Percentiles rank a stretch among this genome's conserved stretches.
phyloP scores from a whole-genome alignment of 2,888 invertebrate genomes.

The Argynnis bischoffii region DNA sequence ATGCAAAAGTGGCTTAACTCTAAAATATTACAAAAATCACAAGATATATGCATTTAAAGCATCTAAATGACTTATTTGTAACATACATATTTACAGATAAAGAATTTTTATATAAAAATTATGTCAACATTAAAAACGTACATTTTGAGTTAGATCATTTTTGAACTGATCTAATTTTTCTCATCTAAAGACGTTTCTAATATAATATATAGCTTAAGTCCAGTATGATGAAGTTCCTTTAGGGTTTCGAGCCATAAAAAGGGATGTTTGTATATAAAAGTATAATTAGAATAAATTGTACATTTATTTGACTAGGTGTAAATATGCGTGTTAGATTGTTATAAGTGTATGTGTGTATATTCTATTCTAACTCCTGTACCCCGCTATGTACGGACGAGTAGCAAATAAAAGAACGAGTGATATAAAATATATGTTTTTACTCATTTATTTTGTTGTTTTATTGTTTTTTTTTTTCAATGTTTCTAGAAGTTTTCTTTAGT shows the following conservation, averaged over 20 bases:
- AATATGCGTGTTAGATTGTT: constrained; percentile 48
- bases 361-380: constrained; percentile 59
- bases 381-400: constrained; percentile 52
- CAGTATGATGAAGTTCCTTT: constrained; percentile 51
- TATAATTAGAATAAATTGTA: constrained; percentile 47
- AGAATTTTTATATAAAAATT: too few relatives aligned
- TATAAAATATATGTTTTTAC: constrained; percentile 81
- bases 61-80: too few relatives aligned
- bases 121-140: not conserved
- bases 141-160: not conserved
- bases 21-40: too few relatives aligned
- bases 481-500: too few relatives aligned
- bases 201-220: not conserved
- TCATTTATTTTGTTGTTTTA: constrained; percentile 68
- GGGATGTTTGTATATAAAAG: constrained; percentile 53
- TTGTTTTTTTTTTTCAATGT: constrained; percentile 6
- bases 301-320: constrained; percentile 52
- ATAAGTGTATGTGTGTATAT: constrained; percentile 58
- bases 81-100: too few relatives aligned
- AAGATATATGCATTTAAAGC: too few relatives aligned
- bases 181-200: constrained; percentile 5
- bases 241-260: constrained; percentile 29
- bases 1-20: too few relatives aligned
- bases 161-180: not conserved
- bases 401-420: constrained; percentile 71